These are phyloP conservation scores for Zosterops japonicus DNA, from an alignment of 2,113 vertebrate species.

Conservation along the genomic window DNA sequence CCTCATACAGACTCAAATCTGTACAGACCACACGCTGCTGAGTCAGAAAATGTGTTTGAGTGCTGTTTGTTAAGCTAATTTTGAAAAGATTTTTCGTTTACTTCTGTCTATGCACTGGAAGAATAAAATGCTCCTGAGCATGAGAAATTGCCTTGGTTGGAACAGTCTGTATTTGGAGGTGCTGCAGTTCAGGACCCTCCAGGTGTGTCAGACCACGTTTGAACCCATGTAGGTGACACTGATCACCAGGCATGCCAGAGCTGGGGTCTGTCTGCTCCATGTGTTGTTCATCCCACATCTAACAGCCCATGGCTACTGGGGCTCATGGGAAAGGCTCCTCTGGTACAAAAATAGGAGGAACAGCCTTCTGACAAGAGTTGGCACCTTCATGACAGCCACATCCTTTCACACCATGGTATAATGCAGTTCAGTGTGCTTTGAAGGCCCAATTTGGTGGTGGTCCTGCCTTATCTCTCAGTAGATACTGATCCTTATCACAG, in stretches of 20 bases:
- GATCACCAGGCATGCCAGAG: rapidly evolving
- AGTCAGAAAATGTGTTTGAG: not conserved
- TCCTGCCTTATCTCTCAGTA: conserved; percentile 70
- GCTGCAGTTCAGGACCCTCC: not conserved
- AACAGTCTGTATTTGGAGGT: not conserved
- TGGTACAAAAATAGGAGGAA: conserved; percentile 27
- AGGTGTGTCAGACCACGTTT: not conserved
- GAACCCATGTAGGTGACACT: rapidly evolving
- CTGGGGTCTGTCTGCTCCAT: rapidly evolving
- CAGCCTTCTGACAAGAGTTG: conserved; percentile 24
- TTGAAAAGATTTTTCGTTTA: not conserved
- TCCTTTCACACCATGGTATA: conserved; percentile 68
- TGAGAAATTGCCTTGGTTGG: not conserved
- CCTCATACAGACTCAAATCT: not conserved
- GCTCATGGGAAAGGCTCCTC: not conserved
- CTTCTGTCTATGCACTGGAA: not conserved
- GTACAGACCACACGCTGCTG: not conserved
- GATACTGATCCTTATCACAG: conserved; percentile 74
- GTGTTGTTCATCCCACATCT: not conserved
- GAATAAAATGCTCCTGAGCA: rapidly evolving
- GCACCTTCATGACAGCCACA: conserved; percentile 60
- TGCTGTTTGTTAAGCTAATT: not conserved
- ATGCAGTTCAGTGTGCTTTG: conserved; percentile 68
- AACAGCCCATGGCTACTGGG: not conserved
- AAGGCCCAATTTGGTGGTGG: conserved; percentile 65